A percentile compares a stretch with the other conserved stretches of the same genome.
Evolutionary conservation across 2,113 vertebrate genomes (phyloP).

Genomic region (Eclectus roratus): DNA sequence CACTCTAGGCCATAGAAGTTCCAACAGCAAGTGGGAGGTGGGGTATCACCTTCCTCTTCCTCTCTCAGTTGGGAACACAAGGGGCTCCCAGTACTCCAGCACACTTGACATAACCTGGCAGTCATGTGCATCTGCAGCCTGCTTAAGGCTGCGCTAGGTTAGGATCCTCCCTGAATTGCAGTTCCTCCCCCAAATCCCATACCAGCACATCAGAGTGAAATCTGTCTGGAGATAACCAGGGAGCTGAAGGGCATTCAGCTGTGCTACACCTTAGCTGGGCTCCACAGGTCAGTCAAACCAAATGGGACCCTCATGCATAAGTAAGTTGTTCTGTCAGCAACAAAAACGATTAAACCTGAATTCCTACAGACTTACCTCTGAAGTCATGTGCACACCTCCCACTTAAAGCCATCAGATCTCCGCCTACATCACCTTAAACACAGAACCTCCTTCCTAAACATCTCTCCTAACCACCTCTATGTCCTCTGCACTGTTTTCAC

Average conservation of each 20-base stretch:
- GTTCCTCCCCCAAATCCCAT: neutral
- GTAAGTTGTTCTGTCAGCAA: slow-evolving; percentile 8
- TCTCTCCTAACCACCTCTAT: neutral
- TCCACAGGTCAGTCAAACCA: neutral
- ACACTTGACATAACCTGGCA: neutral
- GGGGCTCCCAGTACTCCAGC: neutral
- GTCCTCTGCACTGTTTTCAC: neutral
- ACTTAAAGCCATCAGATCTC: neutral
- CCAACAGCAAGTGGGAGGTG: neutral
- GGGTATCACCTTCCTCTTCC: neutral
- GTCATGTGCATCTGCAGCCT: neutral
- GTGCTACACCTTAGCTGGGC: neutral
- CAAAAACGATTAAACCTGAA: neutral
- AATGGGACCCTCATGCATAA: neutral
- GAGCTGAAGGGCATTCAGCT: slow-evolving; percentile 54
- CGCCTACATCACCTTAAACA: neutral
- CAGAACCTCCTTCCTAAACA: neutral
- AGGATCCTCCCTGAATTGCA: neutral
- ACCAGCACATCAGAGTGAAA: slow-evolving; percentile 15
- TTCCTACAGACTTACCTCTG: neutral
- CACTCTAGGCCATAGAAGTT: neutral
- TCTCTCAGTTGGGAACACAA: neutral
- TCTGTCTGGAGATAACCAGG: neutral
- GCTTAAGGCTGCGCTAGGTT: neutral
- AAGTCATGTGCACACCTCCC: neutral